These are phyloP conservation scores for Pseudomyrmex cubaensis DNA, from an alignment of 1,140 invertebrate species.

Conservation along the genomic window DNA sequence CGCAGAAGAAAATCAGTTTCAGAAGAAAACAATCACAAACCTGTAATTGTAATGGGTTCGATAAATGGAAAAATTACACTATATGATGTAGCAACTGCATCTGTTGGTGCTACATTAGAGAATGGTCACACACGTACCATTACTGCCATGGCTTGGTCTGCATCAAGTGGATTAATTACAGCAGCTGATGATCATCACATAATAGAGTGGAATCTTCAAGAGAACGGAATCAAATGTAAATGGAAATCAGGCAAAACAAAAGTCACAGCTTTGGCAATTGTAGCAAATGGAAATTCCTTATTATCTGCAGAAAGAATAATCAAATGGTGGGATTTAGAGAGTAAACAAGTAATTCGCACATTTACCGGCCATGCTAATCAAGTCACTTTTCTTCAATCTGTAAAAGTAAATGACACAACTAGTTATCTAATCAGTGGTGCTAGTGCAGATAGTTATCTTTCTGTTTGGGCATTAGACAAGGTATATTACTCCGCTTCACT, in stretches of 20 bases:
- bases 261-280: constrained; percentile 88
- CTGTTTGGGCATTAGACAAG: constrained; percentile 87
- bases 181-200: constrained; percentile 85
- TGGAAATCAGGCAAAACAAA: constrained; percentile 89
- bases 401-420: constrained; percentile 80
- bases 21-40: constrained; percentile 77
- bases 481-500: constrained; percentile 68
- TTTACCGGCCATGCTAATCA: constrained; percentile 90
- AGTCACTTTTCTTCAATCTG: constrained; percentile 86
- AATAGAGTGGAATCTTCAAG: constrained; percentile 85
- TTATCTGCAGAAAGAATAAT: constrained; percentile 88
- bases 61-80: constrained; percentile 84
- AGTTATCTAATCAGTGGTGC: constrained; percentile 88
- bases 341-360: constrained; percentile 86
- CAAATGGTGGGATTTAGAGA: constrained; percentile 88
- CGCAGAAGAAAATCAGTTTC: constrained; percentile 82
- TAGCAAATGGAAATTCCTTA: constrained; percentile 87
- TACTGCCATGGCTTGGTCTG: constrained; percentile 85
- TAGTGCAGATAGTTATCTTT: constrained; percentile 86
- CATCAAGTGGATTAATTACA: constrained; percentile 84
- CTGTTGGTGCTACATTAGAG: constrained; percentile 81
- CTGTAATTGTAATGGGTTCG: constrained; percentile 86
- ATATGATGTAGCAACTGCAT: constrained; percentile 84
- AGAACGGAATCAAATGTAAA: constrained; percentile 83
- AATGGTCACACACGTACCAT: constrained; percentile 86